Evolutionary conservation across 2,888 invertebrate genomes (phyloP).

Genomic region (Troglohyphantes excavatus): DNA sequence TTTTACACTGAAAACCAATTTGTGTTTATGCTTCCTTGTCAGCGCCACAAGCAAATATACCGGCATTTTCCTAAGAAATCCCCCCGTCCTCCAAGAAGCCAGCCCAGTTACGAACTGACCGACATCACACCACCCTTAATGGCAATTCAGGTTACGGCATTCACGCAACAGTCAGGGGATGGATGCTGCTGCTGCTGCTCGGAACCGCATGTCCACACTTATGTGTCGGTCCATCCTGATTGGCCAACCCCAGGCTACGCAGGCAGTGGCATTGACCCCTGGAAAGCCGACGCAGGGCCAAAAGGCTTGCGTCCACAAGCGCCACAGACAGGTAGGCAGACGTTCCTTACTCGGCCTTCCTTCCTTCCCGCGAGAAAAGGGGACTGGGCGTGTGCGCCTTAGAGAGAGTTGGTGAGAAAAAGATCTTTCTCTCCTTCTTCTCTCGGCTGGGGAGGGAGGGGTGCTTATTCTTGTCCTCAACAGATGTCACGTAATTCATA

Average conservation of each 20-base stretch:
- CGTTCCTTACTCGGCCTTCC: constrained; percentile 43
- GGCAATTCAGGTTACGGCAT: constrained; percentile 53
- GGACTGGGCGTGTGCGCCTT: neutral
- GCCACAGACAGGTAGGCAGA: constrained; percentile 57
- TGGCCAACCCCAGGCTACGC: constrained; percentile 66
- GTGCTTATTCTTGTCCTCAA: neutral
- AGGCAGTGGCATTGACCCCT: constrained; percentile 42
- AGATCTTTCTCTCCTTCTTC: neutral
- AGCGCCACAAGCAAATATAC: too few species aligned
- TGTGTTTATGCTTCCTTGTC: too few species aligned
- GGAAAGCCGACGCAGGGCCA: constrained; percentile 29
- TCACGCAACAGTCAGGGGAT: constrained; percentile 48
- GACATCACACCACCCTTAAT: constrained; percentile 39
- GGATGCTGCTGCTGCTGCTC: neutral
- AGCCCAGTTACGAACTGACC: constrained; percentile 19
- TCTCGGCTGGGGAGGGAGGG: neutral
- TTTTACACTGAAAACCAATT: too few species aligned
- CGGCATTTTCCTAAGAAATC: too few species aligned
- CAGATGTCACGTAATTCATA: neutral
- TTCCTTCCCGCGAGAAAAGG: constrained; percentile 26
- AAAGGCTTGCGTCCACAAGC: constrained; percentile 43
- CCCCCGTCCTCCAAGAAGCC: neutral
- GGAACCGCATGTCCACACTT: constrained; percentile 56
- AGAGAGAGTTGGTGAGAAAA: too few species aligned
- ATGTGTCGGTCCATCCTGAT: constrained; percentile 69